Conservation (phyloP, 2,113 vertebrate genomes). For the Tachuris rubrigastra region DNA sequence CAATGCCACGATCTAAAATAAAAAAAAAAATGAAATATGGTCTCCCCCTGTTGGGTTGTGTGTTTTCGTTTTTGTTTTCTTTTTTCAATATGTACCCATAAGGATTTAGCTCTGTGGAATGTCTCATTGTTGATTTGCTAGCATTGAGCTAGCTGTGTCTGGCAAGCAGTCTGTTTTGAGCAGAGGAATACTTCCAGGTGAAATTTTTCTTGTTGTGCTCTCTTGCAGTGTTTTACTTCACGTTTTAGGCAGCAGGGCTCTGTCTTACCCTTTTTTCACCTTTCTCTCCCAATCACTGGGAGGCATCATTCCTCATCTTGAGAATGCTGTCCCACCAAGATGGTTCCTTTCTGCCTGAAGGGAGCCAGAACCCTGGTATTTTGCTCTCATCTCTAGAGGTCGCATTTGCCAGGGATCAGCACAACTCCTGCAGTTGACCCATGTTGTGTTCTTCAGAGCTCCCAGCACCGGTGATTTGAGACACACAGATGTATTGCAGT, state of each 20-base stretch:
- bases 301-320: neutral
- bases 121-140: neutral
- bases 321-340: rapidly evolving
- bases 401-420: neutral
- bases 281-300: neutral
- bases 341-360: neutral
- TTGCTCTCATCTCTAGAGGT: neutral
- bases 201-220: neutral
- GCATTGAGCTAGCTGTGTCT: neutral
- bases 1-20: neutral
- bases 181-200: neutral
- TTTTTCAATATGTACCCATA: neutral
- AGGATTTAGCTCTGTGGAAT: neutral
- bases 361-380: neutral
- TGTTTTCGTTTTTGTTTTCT: neutral
- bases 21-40: neutral
- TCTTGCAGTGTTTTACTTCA: neutral
- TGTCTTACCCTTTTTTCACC: neutral
- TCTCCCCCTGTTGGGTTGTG: neutral
- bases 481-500: neutral
- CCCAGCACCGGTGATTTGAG: neutral
- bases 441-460: neutral
- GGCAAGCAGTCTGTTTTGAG: neutral
- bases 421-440: neutral
- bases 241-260: neutral